Percentiles rank a stretch among this genome's conserved stretches.
Conservation (phyloP, 2,888 invertebrate species). For the Hydriomena furcata region DNA sequence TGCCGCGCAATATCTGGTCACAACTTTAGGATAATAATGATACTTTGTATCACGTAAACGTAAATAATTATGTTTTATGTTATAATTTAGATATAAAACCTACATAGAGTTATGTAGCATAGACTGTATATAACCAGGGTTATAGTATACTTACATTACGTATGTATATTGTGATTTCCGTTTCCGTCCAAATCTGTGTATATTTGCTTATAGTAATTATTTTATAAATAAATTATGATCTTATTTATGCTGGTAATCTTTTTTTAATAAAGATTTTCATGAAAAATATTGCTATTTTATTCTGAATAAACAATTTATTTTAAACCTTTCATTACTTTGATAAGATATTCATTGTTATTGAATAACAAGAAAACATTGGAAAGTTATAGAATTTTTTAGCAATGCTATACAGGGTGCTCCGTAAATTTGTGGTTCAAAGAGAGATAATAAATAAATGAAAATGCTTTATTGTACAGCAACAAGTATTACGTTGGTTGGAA, state of each 20-base stretch:
- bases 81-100: constrained; percentile 25
- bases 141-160: constrained; percentile 67
- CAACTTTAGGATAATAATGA: neutral
- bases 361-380: too few species aligned
- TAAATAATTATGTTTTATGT: constrained; percentile 27
- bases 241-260: constrained; percentile 58
- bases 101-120: constrained; percentile 69
- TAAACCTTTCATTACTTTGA: neutral
- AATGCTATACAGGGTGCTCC: too few species aligned
- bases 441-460: too few species aligned
- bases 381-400: too few species aligned
- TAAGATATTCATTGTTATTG: too few species aligned
- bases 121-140: constrained; percentile 36
- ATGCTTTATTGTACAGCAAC: too few species aligned
- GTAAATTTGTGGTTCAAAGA: too few species aligned
- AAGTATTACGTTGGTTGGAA: too few species aligned
- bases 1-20: too few species aligned
- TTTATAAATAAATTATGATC: constrained; percentile 57
- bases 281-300: neutral
- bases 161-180: constrained; percentile 73
- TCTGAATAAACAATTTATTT: neutral
- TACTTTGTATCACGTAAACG: neutral
- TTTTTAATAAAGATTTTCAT: constrained; percentile 29
- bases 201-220: constrained; percentile 51
- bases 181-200: constrained; percentile 59